Conservation (phyloP, 2,888 invertebrate species). For the Aleiodes testaceus region DNA sequence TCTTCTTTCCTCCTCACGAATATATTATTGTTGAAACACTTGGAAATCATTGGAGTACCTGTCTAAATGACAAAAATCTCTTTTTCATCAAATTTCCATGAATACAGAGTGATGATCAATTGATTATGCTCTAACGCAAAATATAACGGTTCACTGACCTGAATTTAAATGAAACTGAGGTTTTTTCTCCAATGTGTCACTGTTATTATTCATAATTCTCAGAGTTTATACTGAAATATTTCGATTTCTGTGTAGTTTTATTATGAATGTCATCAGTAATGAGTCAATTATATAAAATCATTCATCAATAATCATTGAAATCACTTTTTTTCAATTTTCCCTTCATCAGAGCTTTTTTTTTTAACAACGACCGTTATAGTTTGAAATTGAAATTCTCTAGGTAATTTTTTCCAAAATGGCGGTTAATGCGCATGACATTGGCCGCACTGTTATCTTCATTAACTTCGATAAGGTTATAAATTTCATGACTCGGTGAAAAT, state of each 20-base stretch:
- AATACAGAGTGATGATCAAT: background rate
- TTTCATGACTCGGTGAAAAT: slow-evolving; percentile 27
- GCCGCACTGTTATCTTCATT: background rate
- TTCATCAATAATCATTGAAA: no score
- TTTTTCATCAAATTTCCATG: background rate
- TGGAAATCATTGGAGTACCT: background rate
- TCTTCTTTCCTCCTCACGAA: background rate
- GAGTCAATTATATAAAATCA: no score
- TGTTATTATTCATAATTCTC: slow-evolving; percentile 20
- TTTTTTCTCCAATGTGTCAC: background rate
- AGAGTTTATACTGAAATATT: background rate
- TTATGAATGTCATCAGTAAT: background rate
- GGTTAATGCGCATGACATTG: slow-evolving; percentile 8
- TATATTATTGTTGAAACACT: no score
- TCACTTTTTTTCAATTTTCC: background rate
- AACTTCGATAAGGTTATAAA: background rate
- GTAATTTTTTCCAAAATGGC: no score
- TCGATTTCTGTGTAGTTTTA: background rate
- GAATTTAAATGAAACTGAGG: slow-evolving; percentile 21
- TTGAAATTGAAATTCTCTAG: slow-evolving; percentile 37
- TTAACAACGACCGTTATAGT: background rate
- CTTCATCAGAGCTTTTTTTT: background rate
- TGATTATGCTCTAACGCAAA: slow-evolving; percentile 20
- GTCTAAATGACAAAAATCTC: slow-evolving; percentile 1
- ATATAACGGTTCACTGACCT: slow-evolving; percentile 39